Percentiles rank a stretch among this genome's conserved stretches.
phyloP scores from a whole-genome alignment of 2,113 vertebrate genomes.

The Cisticola juncidis region DNA sequence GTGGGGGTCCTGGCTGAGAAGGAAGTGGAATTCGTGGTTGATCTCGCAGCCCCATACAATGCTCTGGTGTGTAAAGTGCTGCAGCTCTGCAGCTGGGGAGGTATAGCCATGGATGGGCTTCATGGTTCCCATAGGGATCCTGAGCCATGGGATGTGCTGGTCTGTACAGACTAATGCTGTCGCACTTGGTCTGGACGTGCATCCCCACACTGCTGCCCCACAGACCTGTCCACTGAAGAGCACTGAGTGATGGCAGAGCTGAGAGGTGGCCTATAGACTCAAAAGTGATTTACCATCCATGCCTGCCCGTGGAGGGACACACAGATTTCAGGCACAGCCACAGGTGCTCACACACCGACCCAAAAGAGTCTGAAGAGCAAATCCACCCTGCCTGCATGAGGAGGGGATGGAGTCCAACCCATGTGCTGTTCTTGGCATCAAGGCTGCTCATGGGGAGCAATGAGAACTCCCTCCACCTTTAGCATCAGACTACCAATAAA shows the following conservation, averaged over 20 bases:
- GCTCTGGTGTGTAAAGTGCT: fast-evolving
- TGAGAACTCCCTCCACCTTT: not conserved
- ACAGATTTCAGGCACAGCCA: not conserved
- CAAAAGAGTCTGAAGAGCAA: not conserved
- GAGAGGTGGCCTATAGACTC: not conserved
- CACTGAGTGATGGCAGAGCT: not conserved
- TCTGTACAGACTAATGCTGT: not conserved
- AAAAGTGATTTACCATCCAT: not conserved
- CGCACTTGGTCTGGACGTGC: not conserved
- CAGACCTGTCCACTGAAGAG: not conserved
- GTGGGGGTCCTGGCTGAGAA: constrained; percentile 6
- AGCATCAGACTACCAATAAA: not conserved
- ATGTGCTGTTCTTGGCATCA: not conserved
- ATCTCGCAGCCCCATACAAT: not conserved
- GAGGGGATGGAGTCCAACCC: not conserved
- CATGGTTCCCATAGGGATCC: not conserved
- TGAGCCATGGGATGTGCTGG: not conserved
- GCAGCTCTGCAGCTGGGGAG: fast-evolving
- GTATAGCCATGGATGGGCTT: not conserved
- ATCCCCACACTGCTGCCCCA: not conserved
- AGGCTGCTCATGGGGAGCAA: not conserved
- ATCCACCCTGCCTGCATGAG: not conserved
- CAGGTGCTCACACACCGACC: fast-evolving
- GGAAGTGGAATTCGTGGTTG: not conserved
- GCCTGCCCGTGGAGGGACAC: not conserved